These are phyloP conservation scores for Sinocyclocheilus anophthalmus DNA, from an alignment of 2,113 vertebrate species.

Conservation along the genomic window DNA sequence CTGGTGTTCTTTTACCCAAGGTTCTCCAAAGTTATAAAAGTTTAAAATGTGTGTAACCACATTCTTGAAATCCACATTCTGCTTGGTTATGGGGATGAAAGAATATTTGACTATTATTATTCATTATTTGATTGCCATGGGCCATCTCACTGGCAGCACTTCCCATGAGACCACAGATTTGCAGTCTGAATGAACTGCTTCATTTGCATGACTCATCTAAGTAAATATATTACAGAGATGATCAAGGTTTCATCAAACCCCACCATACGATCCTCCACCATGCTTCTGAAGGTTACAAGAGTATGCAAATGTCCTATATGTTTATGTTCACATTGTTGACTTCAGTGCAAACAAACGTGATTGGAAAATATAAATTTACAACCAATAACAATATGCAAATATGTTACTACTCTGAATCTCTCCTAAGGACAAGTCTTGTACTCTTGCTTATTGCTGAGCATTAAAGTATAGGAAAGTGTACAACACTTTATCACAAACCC, in stretches of 20 bases:
- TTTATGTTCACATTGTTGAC: not conserved
- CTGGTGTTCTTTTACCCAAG: not conserved
- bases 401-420: not conserved
- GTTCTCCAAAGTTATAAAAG: not conserved
- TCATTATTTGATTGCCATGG: not conserved
- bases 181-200: slow-evolving; percentile 10
- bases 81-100: not conserved
- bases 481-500: not conserved
- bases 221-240: slow-evolving; percentile 67
- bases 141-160: not conserved
- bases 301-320: not conserved
- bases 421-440: not conserved
- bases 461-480: not conserved
- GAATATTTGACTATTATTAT: not conserved
- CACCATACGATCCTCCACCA: slow-evolving; percentile 40
- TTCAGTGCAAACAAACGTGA: not conserved
- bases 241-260: not conserved
- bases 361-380: not conserved
- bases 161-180: slow-evolving; percentile 2
- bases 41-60: not conserved
- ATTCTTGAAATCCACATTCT: too few relatives aligned
- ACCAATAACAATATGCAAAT: not conserved
- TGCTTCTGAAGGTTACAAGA: not conserved
- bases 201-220: slow-evolving; percentile 31
- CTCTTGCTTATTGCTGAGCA: not conserved